Evolutionary conservation across 2,888 invertebrate genomes (phyloP), one percentile per base, ranked within the genome.

Genomic region (Philaethria dido): DNA sequence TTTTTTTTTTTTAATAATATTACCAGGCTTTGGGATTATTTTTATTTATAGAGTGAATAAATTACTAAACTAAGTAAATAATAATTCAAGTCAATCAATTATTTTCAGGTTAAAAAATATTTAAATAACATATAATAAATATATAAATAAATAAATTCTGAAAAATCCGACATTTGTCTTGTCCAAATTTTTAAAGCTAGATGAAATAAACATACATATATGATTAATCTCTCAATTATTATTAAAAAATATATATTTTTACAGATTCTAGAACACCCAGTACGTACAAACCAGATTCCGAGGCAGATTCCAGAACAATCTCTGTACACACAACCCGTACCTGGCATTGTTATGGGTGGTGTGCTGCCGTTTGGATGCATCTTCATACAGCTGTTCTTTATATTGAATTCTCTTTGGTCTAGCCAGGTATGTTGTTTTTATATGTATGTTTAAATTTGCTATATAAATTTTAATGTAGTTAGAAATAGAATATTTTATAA

Each of bases 301-400:
- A 95, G 99, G 0, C 98, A 99, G 91, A 99, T 99, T 79, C 99
- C 99, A 0, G 99, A 99, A 80, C 99, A 99, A 91, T 98, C 98
- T n/a, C 94, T 99, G 79, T 99, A 99, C 93, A 99, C 99, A 0
- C 97, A 97, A 85, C 96, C 99, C 0, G 91, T 99, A 66, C 99
- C 99, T 18, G 99, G 99, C 60, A 97, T 98, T 75, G 93, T 99
- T 59, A 99, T 99, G 99, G 99, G 99, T 8, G 99, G 99, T 47
- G 98, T 99, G 59, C 90, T 99, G 78, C 99, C 99, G 1, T 99
- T 99, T 87, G 99, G 98, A 47, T 98, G 98, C 87, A 98, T 99
- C 86, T 99, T 99, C 90, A 99, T 99, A 78, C 99, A 99, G 85
- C 94, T 99, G 29, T 99, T 99, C 94, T 99, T 99, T 89, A 99